Base-by-base conservation (phyloP, 2,113 vertebrate genomes). In the Brachyhypopomus gauderio region DNA sequence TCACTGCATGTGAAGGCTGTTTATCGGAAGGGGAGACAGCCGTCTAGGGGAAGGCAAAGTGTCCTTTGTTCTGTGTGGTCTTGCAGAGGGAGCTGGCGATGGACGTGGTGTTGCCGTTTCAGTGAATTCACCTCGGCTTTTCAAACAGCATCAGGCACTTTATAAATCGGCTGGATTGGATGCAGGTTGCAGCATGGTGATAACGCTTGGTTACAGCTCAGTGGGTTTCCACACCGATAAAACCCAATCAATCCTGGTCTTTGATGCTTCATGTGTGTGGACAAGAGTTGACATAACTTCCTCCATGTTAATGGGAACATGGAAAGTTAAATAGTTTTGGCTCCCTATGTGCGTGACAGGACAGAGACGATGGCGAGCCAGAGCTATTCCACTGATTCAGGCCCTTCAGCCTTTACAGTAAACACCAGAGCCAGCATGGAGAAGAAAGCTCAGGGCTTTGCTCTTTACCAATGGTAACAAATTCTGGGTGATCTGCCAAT, bases 41-140 rank as follows among this genome's bases (percentile, higher is more conserved):
- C 23, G 27, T 27, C 36, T 56, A 12, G 14, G 69, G 12, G 16
- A 83, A 79, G 25, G 79, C 56, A 64, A 23, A 17, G 14, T 52
- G 45, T 52, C 45, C 20, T 52, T 36, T 80, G 79, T 66, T 80
- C 58, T 14, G 72, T 34, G 48, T 38, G 48, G 69, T 58, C 52
- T 22, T 48, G 69, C 67, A 56, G 62, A 38, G 22, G 38, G 59
- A 56, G 64, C 66, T 41, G 56, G 48, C 71, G 41, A 38, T 72
- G 56, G 63, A 79, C 69, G 72, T 74, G 66, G 27, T 23, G 60
- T 36, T 22, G 52, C 34, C 38, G 25, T 78, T 20, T 55, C 74
- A 67, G n/a, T 69, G 58, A 55, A 70, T 76, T 84, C 55, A 75
- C 58, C 72, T 62, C 72, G 36, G 72, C 72, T 76, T 84, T 80